Evolutionary conservation across 2,113 vertebrate genomes (phyloP), one percentile per base, ranked within the genome.

Genomic region (Apeltes quadracus): DNA sequence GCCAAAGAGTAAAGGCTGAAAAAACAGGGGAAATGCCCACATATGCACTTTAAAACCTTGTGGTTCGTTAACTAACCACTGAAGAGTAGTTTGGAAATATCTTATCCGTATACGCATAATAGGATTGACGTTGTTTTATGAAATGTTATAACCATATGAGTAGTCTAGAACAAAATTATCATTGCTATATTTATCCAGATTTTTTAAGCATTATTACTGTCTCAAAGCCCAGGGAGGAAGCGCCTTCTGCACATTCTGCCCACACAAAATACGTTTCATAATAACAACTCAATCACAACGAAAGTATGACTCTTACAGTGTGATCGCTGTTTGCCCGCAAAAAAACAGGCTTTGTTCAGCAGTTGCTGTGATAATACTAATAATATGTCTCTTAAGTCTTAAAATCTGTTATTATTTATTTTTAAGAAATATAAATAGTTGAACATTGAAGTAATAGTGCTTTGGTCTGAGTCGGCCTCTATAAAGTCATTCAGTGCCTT

Each of bases 161-260:
- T 29, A 29, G 29, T 29, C 29, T 29, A 3, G 29, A 29, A 29
- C 29, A 29, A 29, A 29, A 29, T 29, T 2, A 29, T 29, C 29
- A 29, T 29, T 2, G 29, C 2, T 29, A 29, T 29, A 29, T 29
- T 29, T 29, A 3, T 29, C 5, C 29, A 29, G 29, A 29, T 29
- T 29, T 29, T 29, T 85, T 43, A 86, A 76, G 1, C 32, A 66
- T 41, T 63, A 73, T 90, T 91, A 89, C 90, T 91, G 88, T 84
- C 39, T 68, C 4, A 77, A 39, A 73, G 34, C 59, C 27, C 38
- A 22, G 12, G 5, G n/a, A n/a, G n/a, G n/a, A n/a, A n/a, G n/a
- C n/a, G n/a, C n/a, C n/a, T n/a, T n/a, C n/a, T n/a, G n/a, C n/a
- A n/a, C 32, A 67, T 0, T 5, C 50, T 76, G 71, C 57, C 72